A percentile compares a stretch with the other conserved stretches of the same genome.
These are phyloP conservation scores for Drosophila nigromelanica DNA, from an alignment of 1,140 invertebrate genomes.

Conservation along the genomic window DNA sequence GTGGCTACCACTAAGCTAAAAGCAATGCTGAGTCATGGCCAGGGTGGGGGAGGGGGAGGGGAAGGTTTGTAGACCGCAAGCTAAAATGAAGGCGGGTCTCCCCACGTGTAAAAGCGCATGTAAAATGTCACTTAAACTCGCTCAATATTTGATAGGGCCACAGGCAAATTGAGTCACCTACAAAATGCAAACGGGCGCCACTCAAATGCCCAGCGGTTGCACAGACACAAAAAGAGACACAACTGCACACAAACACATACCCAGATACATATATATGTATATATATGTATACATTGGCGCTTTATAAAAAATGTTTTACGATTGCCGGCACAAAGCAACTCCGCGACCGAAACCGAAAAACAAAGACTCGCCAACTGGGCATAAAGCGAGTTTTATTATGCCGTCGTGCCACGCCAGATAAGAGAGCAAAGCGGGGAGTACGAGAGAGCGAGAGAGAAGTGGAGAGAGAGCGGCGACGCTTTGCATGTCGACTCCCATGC, in stretches of 20 bases:
- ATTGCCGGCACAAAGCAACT: constrained; percentile 48
- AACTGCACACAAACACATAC: background rate
- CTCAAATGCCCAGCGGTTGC: constrained; percentile 14
- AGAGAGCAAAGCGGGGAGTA: background rate
- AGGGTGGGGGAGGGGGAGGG: background rate
- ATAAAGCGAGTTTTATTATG: constrained; percentile 77
- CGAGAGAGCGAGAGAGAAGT: constrained; percentile 13
- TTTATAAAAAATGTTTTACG: constrained; percentile 81
- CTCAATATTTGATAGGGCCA: constrained; percentile 72
- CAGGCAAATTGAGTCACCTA: constrained; percentile 72
- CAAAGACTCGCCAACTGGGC: constrained; percentile 46
- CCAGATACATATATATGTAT: background rate
- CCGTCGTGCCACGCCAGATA: constrained; percentile 56
- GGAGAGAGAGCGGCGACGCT: constrained; percentile 25
- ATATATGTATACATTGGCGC: constrained; percentile 29
- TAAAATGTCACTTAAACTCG: constrained; percentile 76
- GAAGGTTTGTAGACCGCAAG: background rate
- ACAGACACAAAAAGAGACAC: constrained; percentile 7
- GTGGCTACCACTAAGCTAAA: constrained; percentile 29
- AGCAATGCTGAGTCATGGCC: constrained; percentile 41
- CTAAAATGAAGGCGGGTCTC: constrained; percentile 10
- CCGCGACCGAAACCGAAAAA: constrained; percentile 33
- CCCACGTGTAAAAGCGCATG: constrained; percentile 63
- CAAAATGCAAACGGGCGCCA: constrained; percentile 31
- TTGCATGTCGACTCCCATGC: constrained; percentile 50